phyloP scores from a whole-genome alignment of 2,113 vertebrate genomes.

The cat (Felis catus) region DNA sequence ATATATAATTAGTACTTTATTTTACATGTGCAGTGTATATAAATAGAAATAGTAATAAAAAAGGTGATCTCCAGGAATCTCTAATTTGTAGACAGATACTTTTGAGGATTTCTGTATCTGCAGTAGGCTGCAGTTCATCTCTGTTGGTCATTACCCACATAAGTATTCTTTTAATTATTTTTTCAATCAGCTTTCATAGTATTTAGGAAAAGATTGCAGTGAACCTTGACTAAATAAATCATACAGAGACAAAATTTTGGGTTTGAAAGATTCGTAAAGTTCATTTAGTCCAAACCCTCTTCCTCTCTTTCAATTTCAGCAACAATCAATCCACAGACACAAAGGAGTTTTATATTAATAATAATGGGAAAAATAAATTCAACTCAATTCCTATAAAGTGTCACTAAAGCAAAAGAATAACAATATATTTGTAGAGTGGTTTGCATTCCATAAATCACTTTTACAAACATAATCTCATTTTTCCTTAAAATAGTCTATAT shows the following conservation, averaged over 20 bases:
- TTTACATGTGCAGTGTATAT: neutral
- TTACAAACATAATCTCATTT: neutral
- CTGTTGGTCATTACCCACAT: neutral
- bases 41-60: conserved; percentile 39
- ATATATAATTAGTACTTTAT: no score
- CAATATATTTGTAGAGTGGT: neutral
- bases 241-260: conserved; percentile 38
- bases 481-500: neutral
- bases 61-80: neutral
- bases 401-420: conserved; percentile 45
- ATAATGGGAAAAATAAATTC: conserved; percentile 38
- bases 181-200: neutral
- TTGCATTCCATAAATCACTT: conserved; percentile 4
- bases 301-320: conserved; percentile 33
- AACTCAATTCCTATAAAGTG: conserved; percentile 32
- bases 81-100: neutral
- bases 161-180: neutral
- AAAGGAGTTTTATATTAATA: conserved; percentile 23
- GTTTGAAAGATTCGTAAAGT: conserved; percentile 5
- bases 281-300: neutral
- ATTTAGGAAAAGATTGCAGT: conserved; percentile 6
- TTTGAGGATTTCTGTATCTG: neutral
- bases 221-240: conserved; percentile 47
- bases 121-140: neutral
- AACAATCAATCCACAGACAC: neutral